phyloP scores from a whole-genome alignment of 2,888 invertebrate species.

The Caenorhabditis panamensis region DNA sequence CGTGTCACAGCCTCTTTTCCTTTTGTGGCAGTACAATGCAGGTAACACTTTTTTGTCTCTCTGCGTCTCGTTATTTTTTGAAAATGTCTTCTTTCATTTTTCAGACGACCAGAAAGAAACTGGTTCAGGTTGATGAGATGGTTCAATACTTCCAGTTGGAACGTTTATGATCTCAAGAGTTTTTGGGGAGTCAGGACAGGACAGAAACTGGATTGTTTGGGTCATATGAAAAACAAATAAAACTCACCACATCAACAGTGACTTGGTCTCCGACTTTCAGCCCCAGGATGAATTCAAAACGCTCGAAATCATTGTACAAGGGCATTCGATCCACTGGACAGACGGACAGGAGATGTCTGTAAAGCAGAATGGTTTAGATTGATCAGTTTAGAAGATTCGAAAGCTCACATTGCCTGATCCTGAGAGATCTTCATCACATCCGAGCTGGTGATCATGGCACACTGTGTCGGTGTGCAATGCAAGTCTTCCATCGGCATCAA shows the following conservation, averaged over 20 bases:
- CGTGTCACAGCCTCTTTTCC: constrained; percentile 13
- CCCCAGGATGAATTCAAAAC: constrained; percentile 33
- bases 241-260: constrained; percentile 51
- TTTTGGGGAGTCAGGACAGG: not conserved
- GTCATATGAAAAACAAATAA: constrained; percentile 30
- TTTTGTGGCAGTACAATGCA: not conserved
- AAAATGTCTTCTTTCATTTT: not conserved
- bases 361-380: not conserved
- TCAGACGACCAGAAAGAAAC: constrained; percentile 12
- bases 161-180: not conserved
- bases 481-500: constrained; percentile 42
- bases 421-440: constrained; percentile 49
- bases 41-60: not conserved
- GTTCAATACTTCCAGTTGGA: too few species aligned
- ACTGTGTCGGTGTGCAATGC: constrained; percentile 22
- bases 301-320: constrained; percentile 31
- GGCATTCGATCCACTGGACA: constrained; percentile 26
- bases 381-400: not conserved
- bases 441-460: constrained; percentile 48
- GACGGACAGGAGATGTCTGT: constrained; percentile 52
- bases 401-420: constrained; percentile 47
- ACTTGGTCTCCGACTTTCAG: constrained; percentile 42
- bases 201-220: not conserved
- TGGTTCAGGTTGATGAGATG: not conserved
- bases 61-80: not conserved